Percentiles rank a stretch among this genome's conserved stretches.
These are phyloP conservation scores for Datnioides undecimradiatus DNA, from an alignment of 2,113 vertebrate species.

Conservation along the genomic window DNA sequence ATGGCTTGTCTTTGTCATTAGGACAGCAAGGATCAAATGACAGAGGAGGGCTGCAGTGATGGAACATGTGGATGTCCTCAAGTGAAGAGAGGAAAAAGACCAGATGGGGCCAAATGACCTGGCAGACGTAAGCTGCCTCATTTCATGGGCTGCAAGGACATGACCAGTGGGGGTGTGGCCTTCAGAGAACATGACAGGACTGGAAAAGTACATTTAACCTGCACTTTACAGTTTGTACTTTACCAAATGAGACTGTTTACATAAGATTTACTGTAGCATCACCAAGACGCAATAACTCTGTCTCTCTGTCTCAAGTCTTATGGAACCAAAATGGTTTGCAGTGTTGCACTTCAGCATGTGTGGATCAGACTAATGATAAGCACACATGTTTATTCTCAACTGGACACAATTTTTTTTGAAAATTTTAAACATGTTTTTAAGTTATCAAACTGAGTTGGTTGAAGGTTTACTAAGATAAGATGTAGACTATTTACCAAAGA, in stretches of 20 bases:
- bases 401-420: not conserved
- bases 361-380: too few species aligned
- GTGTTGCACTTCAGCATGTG: too few species aligned
- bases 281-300: not conserved
- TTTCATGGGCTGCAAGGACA: conserved; percentile 11
- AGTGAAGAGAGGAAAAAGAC: conserved; percentile 23
- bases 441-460: not conserved
- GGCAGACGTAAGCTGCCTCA: conserved; percentile 18
- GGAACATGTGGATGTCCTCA: conserved; percentile 40
- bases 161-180: conserved; percentile 1
- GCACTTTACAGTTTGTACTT: not conserved
- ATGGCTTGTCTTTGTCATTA: conserved; percentile 43
- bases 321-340: too few species aligned
- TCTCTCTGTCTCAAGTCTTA: not conserved
- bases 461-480: not conserved
- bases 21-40: conserved; percentile 37
- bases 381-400: not conserved
- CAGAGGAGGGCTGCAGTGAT: conserved; percentile 35
- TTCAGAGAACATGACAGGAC: not conserved
- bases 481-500: too few species aligned
- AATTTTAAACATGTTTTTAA: not conserved
- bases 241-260: not conserved
- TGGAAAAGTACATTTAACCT: conserved; percentile 6
- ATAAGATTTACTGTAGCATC: not conserved
- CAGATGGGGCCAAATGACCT: conserved; percentile 39